Base-by-base conservation (phyloP, 2,113 vertebrate species). In the Pomatorhinus ruficollis region DNA sequence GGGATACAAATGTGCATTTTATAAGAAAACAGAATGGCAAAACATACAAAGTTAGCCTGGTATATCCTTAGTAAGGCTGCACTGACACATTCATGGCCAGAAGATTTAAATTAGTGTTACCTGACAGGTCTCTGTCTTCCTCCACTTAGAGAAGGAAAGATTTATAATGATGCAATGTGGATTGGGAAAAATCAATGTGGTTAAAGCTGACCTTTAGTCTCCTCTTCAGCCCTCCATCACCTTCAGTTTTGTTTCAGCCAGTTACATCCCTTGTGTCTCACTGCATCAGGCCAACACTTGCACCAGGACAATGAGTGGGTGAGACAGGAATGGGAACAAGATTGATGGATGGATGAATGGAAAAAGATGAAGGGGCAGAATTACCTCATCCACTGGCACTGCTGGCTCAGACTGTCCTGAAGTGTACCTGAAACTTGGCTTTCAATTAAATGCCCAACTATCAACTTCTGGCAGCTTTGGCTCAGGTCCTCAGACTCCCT, bases 31-130 rank as follows among this genome's bases (percentile, higher is more conserved):
- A 47, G 18, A 39, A 35, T 9, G 16, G 10, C 10, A 72, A 64
- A 35, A 19, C 23, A 7, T 56, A 8, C 0, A 0, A 39, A 42
- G 30, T 42, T 52, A 70, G 24, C 18, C 12, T 22, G 14, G 2
- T 54, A 3, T 44, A 23, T 28, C 54, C 19, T 47, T 30, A 18
- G 30, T 15, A 50, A 59, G 40, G 35, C 20, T 68, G 33, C 27
- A 53, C 9, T 14, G 31, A 44, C 52, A 33, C 10, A 1, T 53
- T 66, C 4, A 10, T 28, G 3, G 3, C 57, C 39, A 45, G 27
- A 49, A 68, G 35, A 6, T 42, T n/a, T 88, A 42, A 82, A 69
- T 81, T 35, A 24, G 10, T 16, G 4, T 54, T 81, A 37, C 25
- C 35, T 84, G n/a, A 21, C 49, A 44, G 2, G 20, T 33, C 49